Conservation (phyloP, 2,888 invertebrate genomes). For the Teleiodes luculella region DNA sequence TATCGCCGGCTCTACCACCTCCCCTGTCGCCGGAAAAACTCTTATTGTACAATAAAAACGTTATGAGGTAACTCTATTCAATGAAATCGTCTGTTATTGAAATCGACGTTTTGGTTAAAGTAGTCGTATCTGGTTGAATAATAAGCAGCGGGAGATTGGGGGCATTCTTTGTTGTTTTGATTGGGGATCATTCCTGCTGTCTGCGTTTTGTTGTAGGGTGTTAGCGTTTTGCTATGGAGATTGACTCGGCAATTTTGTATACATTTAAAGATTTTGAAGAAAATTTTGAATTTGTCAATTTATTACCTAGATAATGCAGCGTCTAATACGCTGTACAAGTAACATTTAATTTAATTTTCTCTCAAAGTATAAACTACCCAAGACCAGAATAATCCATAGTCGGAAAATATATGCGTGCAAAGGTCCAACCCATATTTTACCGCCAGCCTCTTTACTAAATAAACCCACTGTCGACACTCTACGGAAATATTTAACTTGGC, state of each 20-base stretch:
- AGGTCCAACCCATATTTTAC: too few species aligned
- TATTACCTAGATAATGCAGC: too few species aligned
- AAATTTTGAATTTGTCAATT: too few species aligned
- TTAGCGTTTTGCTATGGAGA: too few species aligned
- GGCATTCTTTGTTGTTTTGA: constrained; percentile 47
- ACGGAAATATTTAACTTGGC: constrained; percentile 14
- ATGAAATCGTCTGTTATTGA: constrained; percentile 73
- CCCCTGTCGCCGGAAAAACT: constrained; percentile 49
- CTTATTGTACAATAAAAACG: constrained; percentile 76
- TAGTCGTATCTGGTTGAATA: constrained; percentile 55
- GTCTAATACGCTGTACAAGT: too few species aligned
- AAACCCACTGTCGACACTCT: not conserved
- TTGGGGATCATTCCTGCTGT: constrained; percentile 27
- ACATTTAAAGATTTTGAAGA: not conserved
- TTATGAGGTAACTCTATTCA: constrained; percentile 75
- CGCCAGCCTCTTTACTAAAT: not conserved
- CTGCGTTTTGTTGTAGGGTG: not conserved
- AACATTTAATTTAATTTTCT: too few species aligned
- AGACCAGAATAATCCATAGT: too few species aligned
- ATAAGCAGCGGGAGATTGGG: constrained; percentile 48
- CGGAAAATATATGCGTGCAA: too few species aligned
- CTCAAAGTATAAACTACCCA: too few species aligned
- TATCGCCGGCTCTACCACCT: constrained; percentile 54
- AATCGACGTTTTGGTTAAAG: constrained; percentile 65
- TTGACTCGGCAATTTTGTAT: not conserved